Evolutionary conservation across 2,113 vertebrate species (phyloP).

Genomic region (Xiphophorus hellerii): DNA sequence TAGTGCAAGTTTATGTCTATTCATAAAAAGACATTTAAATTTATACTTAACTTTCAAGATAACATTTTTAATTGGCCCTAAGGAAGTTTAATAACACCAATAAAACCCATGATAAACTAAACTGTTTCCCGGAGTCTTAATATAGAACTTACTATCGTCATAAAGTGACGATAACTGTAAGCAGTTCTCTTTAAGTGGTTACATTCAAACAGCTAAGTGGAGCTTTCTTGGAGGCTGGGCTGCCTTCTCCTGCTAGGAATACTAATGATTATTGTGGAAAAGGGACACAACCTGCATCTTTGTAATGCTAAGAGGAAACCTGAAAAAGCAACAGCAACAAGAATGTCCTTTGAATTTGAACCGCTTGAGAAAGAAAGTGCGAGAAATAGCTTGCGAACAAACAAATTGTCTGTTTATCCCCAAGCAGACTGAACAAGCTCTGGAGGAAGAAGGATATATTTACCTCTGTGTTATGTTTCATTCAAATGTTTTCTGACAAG

Average conservation of each 20-base stretch:
- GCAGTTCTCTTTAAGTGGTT: slow-evolving; percentile 10
- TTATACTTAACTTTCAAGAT: neutral
- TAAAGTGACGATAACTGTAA: neutral
- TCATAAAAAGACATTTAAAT: neutral
- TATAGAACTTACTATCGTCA: neutral
- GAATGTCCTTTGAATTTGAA: slow-evolving; percentile 39
- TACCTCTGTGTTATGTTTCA: neutral
- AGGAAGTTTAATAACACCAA: neutral
- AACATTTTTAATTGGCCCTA: neutral
- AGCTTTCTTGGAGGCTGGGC: slow-evolving; percentile 25
- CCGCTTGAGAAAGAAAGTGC: slow-evolving; percentile 16
- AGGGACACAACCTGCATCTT: slow-evolving; percentile 48
- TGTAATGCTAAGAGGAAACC: slow-evolving; percentile 72
- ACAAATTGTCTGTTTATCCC: neutral
- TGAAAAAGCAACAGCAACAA: slow-evolving; percentile 46
- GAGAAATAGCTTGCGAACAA: neutral
- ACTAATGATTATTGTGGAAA: slow-evolving; percentile 64
- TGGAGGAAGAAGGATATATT: neutral
- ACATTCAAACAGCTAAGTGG: slow-evolving; percentile 28
- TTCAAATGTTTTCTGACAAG: neutral
- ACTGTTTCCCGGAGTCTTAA: neutral
- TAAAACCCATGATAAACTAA: neutral
- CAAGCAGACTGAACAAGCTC: neutral
- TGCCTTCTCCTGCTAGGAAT: slow-evolving; percentile 52
- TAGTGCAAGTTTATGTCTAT: too few species aligned